phyloP scores from a whole-genome alignment of 2,888 invertebrate genomes.

The Ctenicera cuprea region DNA sequence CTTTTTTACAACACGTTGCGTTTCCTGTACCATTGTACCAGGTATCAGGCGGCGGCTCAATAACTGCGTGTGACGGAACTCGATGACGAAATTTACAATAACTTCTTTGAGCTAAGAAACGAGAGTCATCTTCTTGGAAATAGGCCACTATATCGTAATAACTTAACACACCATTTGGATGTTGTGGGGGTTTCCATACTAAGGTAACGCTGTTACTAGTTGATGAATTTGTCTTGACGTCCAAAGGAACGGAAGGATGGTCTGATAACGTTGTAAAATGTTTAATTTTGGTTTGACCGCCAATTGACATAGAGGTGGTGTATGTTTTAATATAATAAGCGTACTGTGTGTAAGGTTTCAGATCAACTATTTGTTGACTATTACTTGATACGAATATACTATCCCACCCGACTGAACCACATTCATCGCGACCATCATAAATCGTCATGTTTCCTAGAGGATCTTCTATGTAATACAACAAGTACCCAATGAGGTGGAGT shows the following conservation, averaged over 20 bases:
- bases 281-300: slow-evolving; percentile 78
- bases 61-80: not conserved
- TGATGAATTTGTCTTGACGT: slow-evolving; percentile 64
- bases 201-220: slow-evolving; percentile 71
- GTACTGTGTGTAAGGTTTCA: slow-evolving; percentile 83
- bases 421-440: slow-evolving; percentile 68
- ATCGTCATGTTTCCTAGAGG: slow-evolving; percentile 74
- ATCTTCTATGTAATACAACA: slow-evolving; percentile 78
- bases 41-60: slow-evolving; percentile 7
- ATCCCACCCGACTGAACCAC: slow-evolving; percentile 64
- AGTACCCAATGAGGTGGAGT: slow-evolving; percentile 75
- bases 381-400: slow-evolving; percentile 62
- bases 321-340: slow-evolving; percentile 80
- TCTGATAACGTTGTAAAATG: slow-evolving; percentile 80
- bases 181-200: slow-evolving; percentile 77
- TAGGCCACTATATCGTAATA: slow-evolving; percentile 69
- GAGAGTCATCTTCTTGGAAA: slow-evolving; percentile 60
- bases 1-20: slow-evolving; percentile 55
- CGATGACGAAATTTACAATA: slow-evolving; percentile 72
- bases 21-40: slow-evolving; percentile 43
- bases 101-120: slow-evolving; percentile 72
- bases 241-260: slow-evolving; percentile 72
- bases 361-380: slow-evolving; percentile 67
- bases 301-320: slow-evolving; percentile 72
- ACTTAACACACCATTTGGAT: slow-evolving; percentile 66